Evolutionary conservation across 2,888 invertebrate species (phyloP), one percentile per base, ranked within the genome.

Genomic region (Synergus laeviventris): DNA sequence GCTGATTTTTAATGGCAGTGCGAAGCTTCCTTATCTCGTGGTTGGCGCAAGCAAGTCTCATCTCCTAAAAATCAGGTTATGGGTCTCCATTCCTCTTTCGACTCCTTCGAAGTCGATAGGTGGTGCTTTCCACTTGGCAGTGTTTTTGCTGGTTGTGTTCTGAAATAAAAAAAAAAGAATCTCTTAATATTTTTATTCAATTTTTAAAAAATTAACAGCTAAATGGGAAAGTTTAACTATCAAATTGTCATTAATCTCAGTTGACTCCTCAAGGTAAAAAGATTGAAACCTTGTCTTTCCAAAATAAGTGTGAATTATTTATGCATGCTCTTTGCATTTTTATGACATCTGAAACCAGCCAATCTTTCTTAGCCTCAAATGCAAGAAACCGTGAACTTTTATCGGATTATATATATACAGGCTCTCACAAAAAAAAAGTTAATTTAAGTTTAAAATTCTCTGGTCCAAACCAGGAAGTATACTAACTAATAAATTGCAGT

Each of bases 91-190:
- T 70, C 70, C 49, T 54, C 70, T 49, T n/a, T 70, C 49, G 36
- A 14, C 70, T 70, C 49, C 62, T 38, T 49, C 74, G 75, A 39
- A 54, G 45, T 78, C 64, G 59, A 56, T 38, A 38, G 42, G 59
- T 64, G 42, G 18, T 73, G 61, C 36, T 42, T 16, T 42, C 56
- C 73, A 42, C 56, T 73, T 70, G 78, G 81, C 81, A 82, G 80
- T 66, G 70, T 62, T 62, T 61, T 62, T 76, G 76, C 77, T 79
- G 80, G 76, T 80, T 76, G 79, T 42, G 56, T 76, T 80, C 82
- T 82, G 82, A n/a, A 82, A 81, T 77, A 81, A 11, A 75, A 73
- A 76, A 49, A 73, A 36, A 7, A 45, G 5, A 9, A 59, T 39
- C 39, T 45, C 2, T 36, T 21, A 66, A 60, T 59, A 74, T 56